Evolutionary conservation across 2,113 vertebrate genomes (phyloP).

Genomic region (Oryzias woworae): DNA sequence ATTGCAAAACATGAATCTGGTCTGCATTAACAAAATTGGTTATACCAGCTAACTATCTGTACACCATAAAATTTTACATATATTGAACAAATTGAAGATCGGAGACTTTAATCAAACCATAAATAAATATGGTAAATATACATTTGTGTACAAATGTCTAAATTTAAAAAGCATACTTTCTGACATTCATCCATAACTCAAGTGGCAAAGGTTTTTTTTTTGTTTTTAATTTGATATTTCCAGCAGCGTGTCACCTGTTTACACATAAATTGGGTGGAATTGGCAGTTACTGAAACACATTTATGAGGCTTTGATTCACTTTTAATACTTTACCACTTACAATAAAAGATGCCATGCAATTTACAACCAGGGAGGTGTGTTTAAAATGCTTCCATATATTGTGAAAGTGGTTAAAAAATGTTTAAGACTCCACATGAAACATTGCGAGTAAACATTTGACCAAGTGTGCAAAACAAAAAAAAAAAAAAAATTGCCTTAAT

Average conservation of each 20-base stretch:
- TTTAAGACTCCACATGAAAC: neutral
- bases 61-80: constrained; percentile 1
- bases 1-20: neutral
- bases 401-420: no score
- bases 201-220: neutral
- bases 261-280: no score
- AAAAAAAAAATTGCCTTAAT: constrained; percentile 2
- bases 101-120: constrained; percentile 27
- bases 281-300: no score
- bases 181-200: no score
- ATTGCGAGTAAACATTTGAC: constrained; percentile 16
- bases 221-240: no score
- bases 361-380: no score
- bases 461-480: neutral
- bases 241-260: no score
- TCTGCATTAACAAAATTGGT: neutral
- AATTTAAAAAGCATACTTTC: constrained; percentile 8
- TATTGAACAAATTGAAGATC: constrained; percentile 3
- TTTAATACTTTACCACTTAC: no score
- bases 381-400: no score
- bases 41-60: neutral
- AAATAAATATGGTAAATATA: constrained; percentile 22
- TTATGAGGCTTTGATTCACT: no score
- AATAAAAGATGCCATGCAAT: no score
- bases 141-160: constrained; percentile 2